These are phyloP conservation scores for Maconellicoccus hirsutus DNA, from an alignment of 1,140 invertebrate genomes.

Conservation along the genomic window DNA sequence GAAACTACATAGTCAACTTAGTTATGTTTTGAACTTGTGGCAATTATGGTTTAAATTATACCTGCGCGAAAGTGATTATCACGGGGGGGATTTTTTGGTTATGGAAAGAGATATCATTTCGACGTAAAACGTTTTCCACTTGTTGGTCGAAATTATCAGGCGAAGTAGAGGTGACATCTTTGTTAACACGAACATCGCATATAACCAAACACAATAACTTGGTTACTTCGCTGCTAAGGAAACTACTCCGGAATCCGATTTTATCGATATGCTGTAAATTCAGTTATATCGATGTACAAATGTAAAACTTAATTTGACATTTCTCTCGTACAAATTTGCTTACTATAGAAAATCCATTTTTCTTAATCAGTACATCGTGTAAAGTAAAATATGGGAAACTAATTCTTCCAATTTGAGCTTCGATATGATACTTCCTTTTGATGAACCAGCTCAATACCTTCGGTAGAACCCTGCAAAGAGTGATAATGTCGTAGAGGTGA, in stretches of 20 bases:
- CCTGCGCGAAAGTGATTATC: slow-evolving; percentile 69
- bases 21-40: slow-evolving; percentile 17
- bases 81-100: slow-evolving; percentile 55
- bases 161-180: slow-evolving; percentile 44
- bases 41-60: too few relatives aligned
- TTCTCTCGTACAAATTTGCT: slow-evolving; percentile 34
- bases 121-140: slow-evolving; percentile 28
- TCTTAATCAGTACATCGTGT: slow-evolving; percentile 50
- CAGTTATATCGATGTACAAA: neutral
- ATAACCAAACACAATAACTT: slow-evolving; percentile 76
- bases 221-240: slow-evolving; percentile 77
- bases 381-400: slow-evolving; percentile 52
- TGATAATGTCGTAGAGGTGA: neutral
- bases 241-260: slow-evolving; percentile 73
- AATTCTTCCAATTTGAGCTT: slow-evolving; percentile 52
- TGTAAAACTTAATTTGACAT: neutral
- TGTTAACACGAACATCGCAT: slow-evolving; percentile 70
- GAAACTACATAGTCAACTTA: slow-evolving; percentile 46
- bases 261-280: slow-evolving; percentile 64
- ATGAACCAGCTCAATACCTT: slow-evolving; percentile 53
- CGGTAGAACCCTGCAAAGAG: slow-evolving; percentile 46
- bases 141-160: slow-evolving; percentile 23
- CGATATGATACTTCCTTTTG: slow-evolving; percentile 50
- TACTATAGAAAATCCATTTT: slow-evolving; percentile 55
- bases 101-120: slow-evolving; percentile 29